Evolutionary conservation across 2,888 invertebrate genomes (phyloP), one percentile per base, ranked within the genome.

Genomic region (Pterobdella sp.): DNA sequence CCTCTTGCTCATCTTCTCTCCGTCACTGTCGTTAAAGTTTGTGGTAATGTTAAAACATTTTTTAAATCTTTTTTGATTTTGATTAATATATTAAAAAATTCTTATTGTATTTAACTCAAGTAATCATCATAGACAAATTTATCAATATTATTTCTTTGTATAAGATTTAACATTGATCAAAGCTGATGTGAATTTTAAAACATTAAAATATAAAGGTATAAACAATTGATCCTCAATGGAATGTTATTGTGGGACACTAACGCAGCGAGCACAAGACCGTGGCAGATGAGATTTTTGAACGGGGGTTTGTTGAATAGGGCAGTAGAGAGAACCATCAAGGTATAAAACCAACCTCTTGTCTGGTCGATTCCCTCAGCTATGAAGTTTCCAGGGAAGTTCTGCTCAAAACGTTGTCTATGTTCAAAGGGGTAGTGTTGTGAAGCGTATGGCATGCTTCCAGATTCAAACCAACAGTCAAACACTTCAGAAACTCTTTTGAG

Each of bases 391-490:
- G 98, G 98, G 81, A 98, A 99, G 77, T 88, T 76, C 67, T 83
- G 82, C 74, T 83, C 82, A 80, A 83, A 83, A 36, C 81, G 81
- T 81, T 91, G 91, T 78, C 87, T 87, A 80, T 91, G 90, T 83
- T 96, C 93, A 84, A 98, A 98, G 0, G 98, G 98, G 83, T 92
- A 98, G 85, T 84, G 84, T 0, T 77, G 78, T 78, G 84, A 83
- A 29, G 84, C 97, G 81, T 95, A 98, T 0, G 98, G 98, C 98
- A 98, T 98, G 31, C 94, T 93, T 2, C 98, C 78, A 0, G 95
- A 95, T 84, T 99, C 98, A 85, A 99, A 99, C 98, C 98, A 99
- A 83, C 98, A 99, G 84, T 99, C 98, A 84, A 99, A 99, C 0
- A 99, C 97, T 85, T 97, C 95, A 0, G 90, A 82, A 2, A 98